Base-by-base conservation (phyloP, 2,888 invertebrate species). In the Megalurothrips usitatus region DNA sequence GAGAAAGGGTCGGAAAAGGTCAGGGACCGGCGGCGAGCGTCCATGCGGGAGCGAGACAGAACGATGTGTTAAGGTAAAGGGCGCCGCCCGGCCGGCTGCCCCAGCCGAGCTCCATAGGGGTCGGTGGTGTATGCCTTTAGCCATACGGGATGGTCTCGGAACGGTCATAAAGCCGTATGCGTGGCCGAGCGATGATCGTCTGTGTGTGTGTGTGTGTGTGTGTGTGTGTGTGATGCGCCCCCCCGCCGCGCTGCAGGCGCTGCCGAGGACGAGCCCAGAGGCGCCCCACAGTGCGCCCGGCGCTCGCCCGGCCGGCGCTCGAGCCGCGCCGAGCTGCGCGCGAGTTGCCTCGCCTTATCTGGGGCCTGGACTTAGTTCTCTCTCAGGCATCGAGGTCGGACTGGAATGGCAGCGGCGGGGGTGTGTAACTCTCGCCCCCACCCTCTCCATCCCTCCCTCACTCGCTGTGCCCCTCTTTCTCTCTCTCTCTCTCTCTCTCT, bases 121-220 rank as follows among this genome's bases (percentile, higher is more conserved):
- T 6, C 34, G 34, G 34, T 4, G 34, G 34, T 43, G 34, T 58
- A 58, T 6, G 17, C 58, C 58, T 1, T 17, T n/a, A 0, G 58
- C 23, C 68, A 75, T 58, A 14, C 68, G 68, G 68, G 68, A 75
- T 26, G 68, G 68, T 12, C 68, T 75, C 23, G n/a, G 23, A 26
- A 26, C 26, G 68, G 68, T 75, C 68, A 75, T 75, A 75, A 75
- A 75, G 68, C 68, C 68, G 26, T 75, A 26, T 75, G 68, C 26
- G 68, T 58, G 52, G 14, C 14, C 1, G 14, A 11, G 17, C 68
- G 68, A 68, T 26, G 68, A 26, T 75, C 26, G 23, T 26, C 26
- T 26, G 68, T 75, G 26, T 75, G 26, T 26, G 68, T 75, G 68
- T 75, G 8, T 26, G 23, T 75, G 68, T 75, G 68, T 75, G 23